A percentile compares a stretch with the other conserved stretches of the same genome.
These are phyloP conservation scores for Kuschelorhynchus macadamiae DNA, from an alignment of 2,888 invertebrate genomes.

Conservation along the genomic window DNA sequence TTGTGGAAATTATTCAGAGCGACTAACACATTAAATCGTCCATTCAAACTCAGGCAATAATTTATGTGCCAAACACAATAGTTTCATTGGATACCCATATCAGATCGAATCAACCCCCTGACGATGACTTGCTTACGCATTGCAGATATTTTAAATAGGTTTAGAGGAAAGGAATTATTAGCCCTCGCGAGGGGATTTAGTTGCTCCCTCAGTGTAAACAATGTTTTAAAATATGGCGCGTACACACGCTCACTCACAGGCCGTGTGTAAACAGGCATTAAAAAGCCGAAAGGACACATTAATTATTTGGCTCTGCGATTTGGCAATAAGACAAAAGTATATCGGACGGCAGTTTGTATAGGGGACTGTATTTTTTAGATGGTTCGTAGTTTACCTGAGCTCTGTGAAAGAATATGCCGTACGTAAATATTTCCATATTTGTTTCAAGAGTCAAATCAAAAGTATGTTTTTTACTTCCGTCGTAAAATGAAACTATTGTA, in stretches of 20 bases:
- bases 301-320: slow-evolving; percentile 13
- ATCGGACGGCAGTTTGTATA: too few relatives aligned
- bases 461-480: too few relatives aligned
- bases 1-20: too few relatives aligned
- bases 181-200: slow-evolving; percentile 34
- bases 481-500: too few relatives aligned
- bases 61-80: slow-evolving; percentile 36
- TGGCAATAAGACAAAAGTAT: neutral
- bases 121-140: slow-evolving; percentile 45
- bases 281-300: slow-evolving; percentile 19
- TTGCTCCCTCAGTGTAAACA: slow-evolving; percentile 42
- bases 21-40: slow-evolving; percentile 23
- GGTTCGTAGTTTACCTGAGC: too few relatives aligned
- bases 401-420: too few relatives aligned
- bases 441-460: neutral
- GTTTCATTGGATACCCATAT: slow-evolving; percentile 27
- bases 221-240: slow-evolving; percentile 37
- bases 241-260: slow-evolving; percentile 15
- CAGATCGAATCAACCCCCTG: slow-evolving; percentile 34
- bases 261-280: slow-evolving; percentile 25
- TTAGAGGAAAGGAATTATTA: slow-evolving; percentile 38
- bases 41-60: slow-evolving; percentile 17
- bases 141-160: slow-evolving; percentile 46
- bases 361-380: too few relatives aligned
- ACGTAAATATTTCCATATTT: neutral